Conservation (phyloP, 2,797 vertebrate genomes). For the Capromys pilorides region DNA sequence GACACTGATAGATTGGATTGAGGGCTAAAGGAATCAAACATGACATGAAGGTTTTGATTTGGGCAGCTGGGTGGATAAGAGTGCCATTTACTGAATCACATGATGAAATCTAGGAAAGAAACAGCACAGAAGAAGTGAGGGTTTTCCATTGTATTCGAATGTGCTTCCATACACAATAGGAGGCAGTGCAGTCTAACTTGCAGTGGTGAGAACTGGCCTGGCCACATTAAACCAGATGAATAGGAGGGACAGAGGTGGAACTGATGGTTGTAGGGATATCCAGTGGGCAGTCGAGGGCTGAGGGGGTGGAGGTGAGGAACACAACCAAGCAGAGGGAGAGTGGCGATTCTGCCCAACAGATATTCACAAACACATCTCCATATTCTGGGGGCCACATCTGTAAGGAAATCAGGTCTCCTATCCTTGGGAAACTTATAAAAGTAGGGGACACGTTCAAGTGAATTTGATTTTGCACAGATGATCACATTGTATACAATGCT, state of each 20-base stretch:
- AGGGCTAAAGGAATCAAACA: not conserved
- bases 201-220: not conserved
- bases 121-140: not conserved
- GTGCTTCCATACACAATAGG: not conserved
- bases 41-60: not conserved
- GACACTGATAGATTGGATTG: not conserved
- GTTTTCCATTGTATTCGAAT: not conserved
- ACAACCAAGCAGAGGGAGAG: not conserved
- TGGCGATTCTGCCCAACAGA: not conserved
- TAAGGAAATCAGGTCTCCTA: not conserved
- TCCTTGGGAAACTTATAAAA: not conserved
- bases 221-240: accelerated
- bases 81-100: not conserved
- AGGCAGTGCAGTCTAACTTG: not conserved
- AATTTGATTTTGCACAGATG: not conserved
- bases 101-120: not conserved
- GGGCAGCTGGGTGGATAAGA: not conserved
- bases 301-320: not conserved
- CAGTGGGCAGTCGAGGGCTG: not conserved
- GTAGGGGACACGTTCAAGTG: not conserved
- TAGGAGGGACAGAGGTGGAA: not conserved
- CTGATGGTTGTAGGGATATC: not conserved
- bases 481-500: not conserved
- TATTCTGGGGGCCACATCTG: not conserved
- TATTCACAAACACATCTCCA: not conserved